Percentiles rank a stretch among this genome's conserved stretches.
phyloP scores from a whole-genome alignment of 2,797 vertebrate species.

The Erpetoichthys calabaricus region DNA sequence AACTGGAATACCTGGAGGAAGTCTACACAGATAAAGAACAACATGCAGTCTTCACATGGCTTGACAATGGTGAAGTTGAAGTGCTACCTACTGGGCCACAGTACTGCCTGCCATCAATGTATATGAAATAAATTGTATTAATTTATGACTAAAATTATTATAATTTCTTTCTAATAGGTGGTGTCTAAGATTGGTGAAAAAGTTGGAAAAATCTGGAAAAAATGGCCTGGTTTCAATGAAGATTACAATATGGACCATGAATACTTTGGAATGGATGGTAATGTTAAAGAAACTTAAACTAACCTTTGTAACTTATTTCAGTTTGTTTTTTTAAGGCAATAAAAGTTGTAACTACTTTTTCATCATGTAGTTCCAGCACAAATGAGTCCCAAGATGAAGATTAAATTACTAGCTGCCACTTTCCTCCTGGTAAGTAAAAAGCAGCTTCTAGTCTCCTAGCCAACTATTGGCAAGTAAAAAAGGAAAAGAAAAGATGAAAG shows the following conservation, averaged over 20 bases:
- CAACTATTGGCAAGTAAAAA: too few species aligned
- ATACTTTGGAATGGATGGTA: conserved; percentile 60
- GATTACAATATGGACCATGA: conserved; percentile 63
- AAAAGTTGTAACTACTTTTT: not conserved
- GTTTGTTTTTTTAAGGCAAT: not conserved
- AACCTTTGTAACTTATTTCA: not conserved
- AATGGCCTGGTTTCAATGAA: conserved; percentile 54
- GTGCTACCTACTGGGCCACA: too few species aligned
- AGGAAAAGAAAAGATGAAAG: too few species aligned
- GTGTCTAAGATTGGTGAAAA: conserved; percentile 39
- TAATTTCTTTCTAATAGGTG: conserved; percentile 25
- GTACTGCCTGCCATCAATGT: too few species aligned
- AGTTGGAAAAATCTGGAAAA: conserved; percentile 48
- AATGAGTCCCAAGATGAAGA: conserved; percentile 43
- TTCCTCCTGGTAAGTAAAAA: conserved; percentile 47
- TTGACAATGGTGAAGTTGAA: too few species aligned
- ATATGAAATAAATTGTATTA: too few species aligned
- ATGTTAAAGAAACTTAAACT: conserved; percentile 16
- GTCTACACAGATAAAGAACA: too few species aligned
- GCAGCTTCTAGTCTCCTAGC: too few species aligned
- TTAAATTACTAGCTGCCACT: conserved; percentile 44
- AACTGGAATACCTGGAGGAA: too few species aligned
- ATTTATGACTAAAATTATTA: too few species aligned
- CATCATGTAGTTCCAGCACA: conserved; percentile 35
- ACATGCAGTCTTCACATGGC: too few species aligned